Conservation (phyloP, 2,113 vertebrate genomes). For the Lethenteron reissneri region DNA sequence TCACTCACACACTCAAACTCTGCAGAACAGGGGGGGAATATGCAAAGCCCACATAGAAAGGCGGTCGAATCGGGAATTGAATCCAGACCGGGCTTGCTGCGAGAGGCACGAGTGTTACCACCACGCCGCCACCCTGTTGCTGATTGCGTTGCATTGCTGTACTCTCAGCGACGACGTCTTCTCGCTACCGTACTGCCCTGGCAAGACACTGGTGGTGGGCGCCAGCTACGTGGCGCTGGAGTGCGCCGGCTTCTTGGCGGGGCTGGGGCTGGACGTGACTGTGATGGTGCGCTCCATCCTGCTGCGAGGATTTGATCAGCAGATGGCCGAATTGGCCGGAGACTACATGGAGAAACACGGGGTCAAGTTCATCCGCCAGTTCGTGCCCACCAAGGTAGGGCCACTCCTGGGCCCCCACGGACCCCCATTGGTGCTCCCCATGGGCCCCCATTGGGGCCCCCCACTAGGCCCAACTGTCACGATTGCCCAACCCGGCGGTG, state of each 20-base stretch:
- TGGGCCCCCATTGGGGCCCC: too few relatives aligned
- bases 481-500: too few relatives aligned
- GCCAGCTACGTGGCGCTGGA: conserved; percentile 80
- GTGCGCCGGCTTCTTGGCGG: conserved; percentile 75
- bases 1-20: neutral
- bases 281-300: conserved; percentile 81
- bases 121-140: too few relatives aligned
- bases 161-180: conserved; percentile 67
- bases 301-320: conserved; percentile 74
- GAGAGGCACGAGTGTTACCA: too few relatives aligned
- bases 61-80: too few relatives aligned
- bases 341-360: conserved; percentile 59
- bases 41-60: neutral
- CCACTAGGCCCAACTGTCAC: too few relatives aligned
- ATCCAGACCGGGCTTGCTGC: too few relatives aligned
- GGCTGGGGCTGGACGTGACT: conserved; percentile 63
- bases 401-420: too few relatives aligned
- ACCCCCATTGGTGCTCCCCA: too few relatives aligned
- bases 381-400: conserved; percentile 44
- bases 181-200: conserved; percentile 65
- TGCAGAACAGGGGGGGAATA: neutral
- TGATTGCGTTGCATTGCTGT: too few relatives aligned
- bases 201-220: conserved; percentile 67
- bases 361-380: conserved; percentile 53
- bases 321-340: conserved; percentile 67